phyloP scores from a whole-genome alignment of 2,113 vertebrate species.

The human region DNA sequence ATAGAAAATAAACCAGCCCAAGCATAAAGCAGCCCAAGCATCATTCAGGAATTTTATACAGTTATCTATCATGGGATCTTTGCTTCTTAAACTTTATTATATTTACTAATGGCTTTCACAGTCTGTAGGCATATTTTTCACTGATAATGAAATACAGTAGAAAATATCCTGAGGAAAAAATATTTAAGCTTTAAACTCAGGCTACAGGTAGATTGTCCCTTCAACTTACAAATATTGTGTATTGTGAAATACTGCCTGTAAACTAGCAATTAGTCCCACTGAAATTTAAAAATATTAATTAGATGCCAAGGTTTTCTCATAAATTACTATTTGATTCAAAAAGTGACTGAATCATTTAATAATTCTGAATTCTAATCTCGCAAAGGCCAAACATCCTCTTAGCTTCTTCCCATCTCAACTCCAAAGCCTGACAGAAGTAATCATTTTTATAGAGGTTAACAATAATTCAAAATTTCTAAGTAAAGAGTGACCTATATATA shows the following conservation, averaged over 20 bases:
- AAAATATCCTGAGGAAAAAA: constrained; percentile 17
- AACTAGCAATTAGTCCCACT: neutral
- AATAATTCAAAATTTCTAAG: neutral
- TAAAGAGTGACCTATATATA: neutral
- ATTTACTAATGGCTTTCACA: neutral
- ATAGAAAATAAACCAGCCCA: neutral
- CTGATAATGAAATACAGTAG: neutral
- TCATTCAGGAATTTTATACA: neutral
- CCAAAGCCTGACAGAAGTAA: neutral
- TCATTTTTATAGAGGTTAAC: neutral
- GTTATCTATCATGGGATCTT: neutral
- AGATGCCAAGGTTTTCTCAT: neutral
- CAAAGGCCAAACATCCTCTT: neutral
- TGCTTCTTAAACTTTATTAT: neutral
- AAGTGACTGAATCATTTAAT: neutral
- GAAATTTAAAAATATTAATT: constrained; percentile 5
- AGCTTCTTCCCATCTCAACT: neutral
- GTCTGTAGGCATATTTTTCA: neutral
- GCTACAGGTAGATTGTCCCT: neutral
- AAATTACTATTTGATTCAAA: neutral
- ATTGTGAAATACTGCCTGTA: neutral
- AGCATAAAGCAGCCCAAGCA: neutral
- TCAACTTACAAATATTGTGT: neutral
- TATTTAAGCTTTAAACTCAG: neutral
- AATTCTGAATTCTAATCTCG: neutral